A percentile compares a stretch with the other conserved stretches of the same genome.
Conservation (phyloP, 1,140 invertebrate genomes). For the Hylaeus anthracinus region DNA sequence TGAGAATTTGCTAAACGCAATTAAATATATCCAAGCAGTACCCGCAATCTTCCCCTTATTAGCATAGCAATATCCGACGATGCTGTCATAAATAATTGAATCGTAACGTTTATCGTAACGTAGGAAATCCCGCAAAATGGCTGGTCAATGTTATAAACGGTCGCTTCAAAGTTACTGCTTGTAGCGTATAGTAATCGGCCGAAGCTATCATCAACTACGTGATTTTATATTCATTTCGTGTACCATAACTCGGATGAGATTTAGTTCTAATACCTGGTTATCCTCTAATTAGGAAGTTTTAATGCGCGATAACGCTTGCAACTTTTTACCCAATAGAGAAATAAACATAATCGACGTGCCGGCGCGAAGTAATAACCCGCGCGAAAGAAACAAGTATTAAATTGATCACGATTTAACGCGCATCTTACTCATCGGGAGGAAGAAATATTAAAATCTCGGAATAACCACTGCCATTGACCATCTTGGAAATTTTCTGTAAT, state of each 20-base stretch:
- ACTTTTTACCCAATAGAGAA: conserved; percentile 7
- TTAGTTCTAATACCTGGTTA: conserved; percentile 2
- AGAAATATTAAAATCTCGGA: conserved; percentile 6
- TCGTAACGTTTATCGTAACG: conserved; percentile 31
- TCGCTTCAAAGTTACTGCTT: neutral
- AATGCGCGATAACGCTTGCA: conserved; percentile 7
- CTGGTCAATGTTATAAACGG: conserved; percentile 23
- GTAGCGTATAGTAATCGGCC: conserved; percentile 9
- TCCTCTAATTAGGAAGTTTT: conserved; percentile 20
- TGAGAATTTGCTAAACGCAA: neutral
- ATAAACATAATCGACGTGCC: neutral
- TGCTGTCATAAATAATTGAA: conserved; percentile 34
- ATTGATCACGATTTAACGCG: conserved; percentile 5
- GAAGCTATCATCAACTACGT: conserved; percentile 19
- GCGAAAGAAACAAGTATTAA: conserved; percentile 1
- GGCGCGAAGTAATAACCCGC: neutral
- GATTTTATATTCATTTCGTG: conserved; percentile 36
- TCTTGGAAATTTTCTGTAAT: neutral
- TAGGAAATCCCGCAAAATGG: conserved; percentile 14
- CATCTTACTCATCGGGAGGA: neutral
- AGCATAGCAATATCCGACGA: conserved; percentile 7
- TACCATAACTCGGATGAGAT: conserved; percentile 16
- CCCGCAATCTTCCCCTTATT: conserved; percentile 4
- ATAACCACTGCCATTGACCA: neutral
- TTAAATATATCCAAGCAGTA: neutral